These are phyloP conservation scores for Indri indri DNA, from an alignment of 2,113 vertebrate genomes.

Conservation along the genomic window DNA sequence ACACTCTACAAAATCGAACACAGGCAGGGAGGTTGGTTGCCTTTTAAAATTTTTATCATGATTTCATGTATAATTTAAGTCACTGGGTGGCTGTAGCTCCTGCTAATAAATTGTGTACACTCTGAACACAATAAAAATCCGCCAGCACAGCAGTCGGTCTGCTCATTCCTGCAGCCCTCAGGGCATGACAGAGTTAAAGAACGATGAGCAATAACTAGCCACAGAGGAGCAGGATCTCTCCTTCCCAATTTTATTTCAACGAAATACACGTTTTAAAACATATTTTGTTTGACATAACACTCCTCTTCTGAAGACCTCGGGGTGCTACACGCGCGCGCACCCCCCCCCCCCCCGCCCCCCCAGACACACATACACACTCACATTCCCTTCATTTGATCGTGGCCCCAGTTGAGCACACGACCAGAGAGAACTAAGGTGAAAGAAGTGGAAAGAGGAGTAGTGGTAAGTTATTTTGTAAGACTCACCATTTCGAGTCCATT, in stretches of 20 bases:
- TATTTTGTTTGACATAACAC: neutral
- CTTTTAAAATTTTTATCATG: constrained; percentile 64
- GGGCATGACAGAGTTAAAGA: neutral
- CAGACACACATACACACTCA: neutral
- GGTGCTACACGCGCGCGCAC: neutral
- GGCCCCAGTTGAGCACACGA: neutral
- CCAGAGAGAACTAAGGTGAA: neutral
- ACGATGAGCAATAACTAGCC: neutral
- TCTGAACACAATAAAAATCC: constrained; percentile 28
- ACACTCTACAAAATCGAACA: constrained; percentile 23
- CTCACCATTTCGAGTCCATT: neutral
- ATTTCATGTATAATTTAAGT: constrained; percentile 69
- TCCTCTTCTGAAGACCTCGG: neutral
- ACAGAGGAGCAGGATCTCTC: neutral
- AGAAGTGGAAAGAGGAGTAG: neutral
- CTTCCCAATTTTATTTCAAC: neutral
- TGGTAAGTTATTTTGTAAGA: neutral
- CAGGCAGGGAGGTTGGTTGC: neutral
- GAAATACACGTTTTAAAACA: neutral
- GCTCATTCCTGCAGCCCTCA: neutral
- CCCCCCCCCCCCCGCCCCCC: neutral
- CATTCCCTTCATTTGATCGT: neutral
- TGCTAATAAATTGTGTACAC: constrained; percentile 49
- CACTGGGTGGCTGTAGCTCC: constrained; percentile 27
- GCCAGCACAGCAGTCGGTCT: neutral